Evolutionary conservation across 1,140 invertebrate genomes (phyloP), one percentile per base, ranked within the genome.

Genomic region (Magallana angulata): DNA sequence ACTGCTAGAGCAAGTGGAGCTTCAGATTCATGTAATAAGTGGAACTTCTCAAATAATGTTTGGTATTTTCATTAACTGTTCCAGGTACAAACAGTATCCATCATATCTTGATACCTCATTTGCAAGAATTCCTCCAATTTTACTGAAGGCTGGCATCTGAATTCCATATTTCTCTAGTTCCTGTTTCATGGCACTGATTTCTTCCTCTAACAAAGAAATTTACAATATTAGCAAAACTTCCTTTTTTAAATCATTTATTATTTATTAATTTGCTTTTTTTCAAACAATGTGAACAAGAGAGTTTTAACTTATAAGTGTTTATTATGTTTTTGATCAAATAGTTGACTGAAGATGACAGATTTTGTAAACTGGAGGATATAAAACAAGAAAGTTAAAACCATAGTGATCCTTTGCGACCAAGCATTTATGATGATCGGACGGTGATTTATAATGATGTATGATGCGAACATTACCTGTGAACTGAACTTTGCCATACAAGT

Each of bases 91-190:
- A 5, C 36, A 48, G 36, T 48, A 48, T 3, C 36, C 36, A 48
- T 48, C 36, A 48, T 24, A 48, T 48, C 36, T 48, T 48, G 36
- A 87, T 85, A 94, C 95, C 91, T 96, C 96, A 91, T 96, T 96
- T 36, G 97, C 96, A 71, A 97, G 94, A 71, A 97, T 95, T 4
- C 97, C 97, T 88, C 97, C 97, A 94, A 97, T 97, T 94, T 97
- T 97, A 94, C 97, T 96, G 93, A 98, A 98, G 57, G 96, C 96
- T 88, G 97, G 97, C 95, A 98, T 96, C 91, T 97, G 96, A 89
- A 97, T 96, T 59, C 96, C 97, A 94, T 96, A 96, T 92, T 97
- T 97, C 91, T 97, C 96, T 85, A 98, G 94, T 91, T 97, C 97
- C 94, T 96, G 96, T 90, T 96, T 96, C 91, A 97, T 96, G 14